Evolutionary conservation across 2,113 vertebrate species (phyloP).

Genomic region (Ifrita kowaldi): DNA sequence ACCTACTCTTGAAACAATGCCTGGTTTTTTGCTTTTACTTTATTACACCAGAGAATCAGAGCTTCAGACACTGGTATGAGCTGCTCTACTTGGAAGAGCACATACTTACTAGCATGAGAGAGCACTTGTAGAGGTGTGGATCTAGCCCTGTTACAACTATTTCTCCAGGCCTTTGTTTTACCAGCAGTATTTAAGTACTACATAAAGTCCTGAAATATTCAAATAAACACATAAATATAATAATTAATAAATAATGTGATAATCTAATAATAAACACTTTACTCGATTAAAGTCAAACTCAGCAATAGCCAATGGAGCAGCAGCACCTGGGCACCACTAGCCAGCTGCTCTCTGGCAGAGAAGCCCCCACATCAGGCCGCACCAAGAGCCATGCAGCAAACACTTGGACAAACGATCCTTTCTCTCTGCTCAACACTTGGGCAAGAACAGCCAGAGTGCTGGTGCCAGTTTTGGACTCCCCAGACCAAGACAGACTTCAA

Average conservation of each 20-base stretch:
- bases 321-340: not conserved
- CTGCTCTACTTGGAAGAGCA: not conserved
- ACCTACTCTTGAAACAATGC: not conserved
- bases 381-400: not conserved
- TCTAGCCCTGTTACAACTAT: not conserved
- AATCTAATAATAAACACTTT: not conserved
- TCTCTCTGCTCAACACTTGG: not conserved
- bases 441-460: not conserved
- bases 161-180: not conserved
- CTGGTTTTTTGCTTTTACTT: not conserved
- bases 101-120: not conserved
- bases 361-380: not conserved
- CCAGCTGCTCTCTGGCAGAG: not conserved
- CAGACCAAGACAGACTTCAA: not conserved
- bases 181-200: not conserved
- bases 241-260: not conserved
- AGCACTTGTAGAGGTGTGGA: not conserved
- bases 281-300: not conserved
- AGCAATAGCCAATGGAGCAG: rapidly evolving
- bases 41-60: not conserved
- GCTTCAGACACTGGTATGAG: not conserved
- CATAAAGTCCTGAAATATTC: not conserved
- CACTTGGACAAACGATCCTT: not conserved
- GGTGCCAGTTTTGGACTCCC: not conserved
- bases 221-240: not conserved